Percentiles rank a stretch among this genome's conserved stretches.
Conservation (phyloP, 2,888 invertebrate species). For the Polydrusus pterygomalis region DNA sequence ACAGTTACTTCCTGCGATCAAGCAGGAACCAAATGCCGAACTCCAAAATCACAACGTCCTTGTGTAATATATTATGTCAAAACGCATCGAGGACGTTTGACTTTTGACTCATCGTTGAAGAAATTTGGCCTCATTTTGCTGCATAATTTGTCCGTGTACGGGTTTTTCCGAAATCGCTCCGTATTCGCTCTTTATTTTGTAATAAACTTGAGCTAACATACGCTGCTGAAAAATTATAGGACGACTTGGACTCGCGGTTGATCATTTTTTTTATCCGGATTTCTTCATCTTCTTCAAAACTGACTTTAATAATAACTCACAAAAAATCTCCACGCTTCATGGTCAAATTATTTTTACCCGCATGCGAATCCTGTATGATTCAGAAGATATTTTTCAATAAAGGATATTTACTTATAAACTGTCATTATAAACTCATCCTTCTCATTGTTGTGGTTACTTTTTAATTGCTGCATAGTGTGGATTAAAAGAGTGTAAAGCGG, state of each 20-base stretch:
- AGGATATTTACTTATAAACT: not conserved
- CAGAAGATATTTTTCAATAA: too few species aligned
- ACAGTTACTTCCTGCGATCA: not conserved
- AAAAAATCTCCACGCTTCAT: too few species aligned
- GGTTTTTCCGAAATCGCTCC: not conserved
- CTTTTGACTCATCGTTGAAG: conserved; percentile 28
- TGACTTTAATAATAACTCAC: too few species aligned
- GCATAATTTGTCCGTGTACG: not conserved
- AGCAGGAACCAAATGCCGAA: conserved; percentile 35
- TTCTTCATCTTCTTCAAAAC: too few species aligned
- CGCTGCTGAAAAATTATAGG: not conserved
- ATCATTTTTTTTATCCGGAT: too few species aligned
- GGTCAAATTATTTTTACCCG: too few species aligned
- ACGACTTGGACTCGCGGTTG: too few species aligned
- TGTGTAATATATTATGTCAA: conserved; percentile 23
- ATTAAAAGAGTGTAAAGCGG: too few species aligned
- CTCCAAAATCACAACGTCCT: conserved; percentile 25
- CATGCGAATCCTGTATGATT: too few species aligned
- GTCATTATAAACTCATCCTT: not conserved
- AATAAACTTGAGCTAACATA: not conserved
- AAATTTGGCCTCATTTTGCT: conserved; percentile 31
- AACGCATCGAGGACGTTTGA: conserved; percentile 28
- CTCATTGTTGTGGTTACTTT: not conserved
- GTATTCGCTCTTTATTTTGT: not conserved
- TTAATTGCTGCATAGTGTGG: not conserved